Evolutionary conservation across 2,888 invertebrate species (phyloP).

Genomic region (Crioceris asparagi): DNA sequence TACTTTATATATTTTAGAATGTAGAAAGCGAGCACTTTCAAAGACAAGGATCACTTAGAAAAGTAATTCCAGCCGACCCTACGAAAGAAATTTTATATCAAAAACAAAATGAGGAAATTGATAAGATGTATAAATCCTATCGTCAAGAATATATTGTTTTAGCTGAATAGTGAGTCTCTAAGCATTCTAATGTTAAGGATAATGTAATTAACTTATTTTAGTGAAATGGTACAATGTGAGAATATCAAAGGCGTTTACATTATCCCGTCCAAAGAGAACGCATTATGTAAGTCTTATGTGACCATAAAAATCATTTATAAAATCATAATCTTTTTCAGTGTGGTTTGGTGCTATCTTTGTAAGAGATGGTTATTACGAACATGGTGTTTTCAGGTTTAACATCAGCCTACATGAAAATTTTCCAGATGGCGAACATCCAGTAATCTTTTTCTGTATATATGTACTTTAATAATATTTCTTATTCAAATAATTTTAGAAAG

Average conservation of each 20-base stretch:
- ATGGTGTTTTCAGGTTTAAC: constrained; percentile 83
- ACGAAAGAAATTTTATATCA: constrained; percentile 50
- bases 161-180: constrained; percentile 75
- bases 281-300: constrained; percentile 54
- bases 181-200: constrained; percentile 1
- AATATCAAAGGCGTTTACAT: constrained; percentile 83
- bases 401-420: constrained; percentile 78
- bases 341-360: constrained; percentile 91
- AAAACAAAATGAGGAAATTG: constrained; percentile 44
- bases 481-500: constrained; percentile 48
- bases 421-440: constrained; percentile 74
- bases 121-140: constrained; percentile 61
- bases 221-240: constrained; percentile 76
- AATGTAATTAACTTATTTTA: constrained; percentile 38
- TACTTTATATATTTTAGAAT: constrained; percentile 11
- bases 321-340: constrained; percentile 45
- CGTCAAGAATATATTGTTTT: constrained; percentile 84
- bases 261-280: constrained; percentile 78
- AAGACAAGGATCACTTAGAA: constrained; percentile 46
- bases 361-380: constrained; percentile 77
- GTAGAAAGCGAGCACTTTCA: constrained; percentile 32
- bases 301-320: neutral
- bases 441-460: too few species aligned
- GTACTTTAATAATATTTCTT: too few species aligned
- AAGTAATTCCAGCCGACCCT: constrained; percentile 43